Conservation (phyloP, 2,888 invertebrate genomes). For the Piscicola geometra region DNA sequence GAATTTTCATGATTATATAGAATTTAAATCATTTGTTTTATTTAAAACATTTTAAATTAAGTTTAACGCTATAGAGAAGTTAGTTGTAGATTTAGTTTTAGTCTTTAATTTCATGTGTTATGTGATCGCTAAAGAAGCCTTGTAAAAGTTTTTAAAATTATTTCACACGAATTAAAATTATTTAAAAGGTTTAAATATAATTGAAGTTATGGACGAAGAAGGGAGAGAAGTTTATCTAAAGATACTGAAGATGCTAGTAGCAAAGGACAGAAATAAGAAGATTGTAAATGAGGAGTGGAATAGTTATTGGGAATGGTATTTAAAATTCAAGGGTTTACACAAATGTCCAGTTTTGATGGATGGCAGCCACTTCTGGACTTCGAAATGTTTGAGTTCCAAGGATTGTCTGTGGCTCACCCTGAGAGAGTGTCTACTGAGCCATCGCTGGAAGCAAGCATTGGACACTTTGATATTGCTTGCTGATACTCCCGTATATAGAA, state of each 20-base stretch:
- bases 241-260: neutral
- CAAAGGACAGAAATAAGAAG: neutral
- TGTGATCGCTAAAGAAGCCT: too few species aligned
- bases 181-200: too few species aligned
- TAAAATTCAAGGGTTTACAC: neutral
- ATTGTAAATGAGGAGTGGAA: neutral
- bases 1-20: too few species aligned
- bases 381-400: neutral
- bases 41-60: too few species aligned
- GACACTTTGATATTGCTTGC: neutral
- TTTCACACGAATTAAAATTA: too few species aligned
- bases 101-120: too few species aligned
- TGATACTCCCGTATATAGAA: neutral
- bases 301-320: neutral
- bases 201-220: neutral
- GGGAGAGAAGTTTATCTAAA: neutral
- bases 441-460: constrained; percentile 26
- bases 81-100: too few species aligned
- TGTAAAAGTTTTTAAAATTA: too few species aligned
- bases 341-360: neutral
- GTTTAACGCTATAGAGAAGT: too few species aligned
- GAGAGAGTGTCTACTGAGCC: constrained; percentile 28
- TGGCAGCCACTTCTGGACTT: neutral
- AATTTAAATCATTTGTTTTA: too few species aligned
- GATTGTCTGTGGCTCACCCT: neutral